Conservation (phyloP, 2,113 vertebrate genomes). For the Semicossyphus pulcher region DNA sequence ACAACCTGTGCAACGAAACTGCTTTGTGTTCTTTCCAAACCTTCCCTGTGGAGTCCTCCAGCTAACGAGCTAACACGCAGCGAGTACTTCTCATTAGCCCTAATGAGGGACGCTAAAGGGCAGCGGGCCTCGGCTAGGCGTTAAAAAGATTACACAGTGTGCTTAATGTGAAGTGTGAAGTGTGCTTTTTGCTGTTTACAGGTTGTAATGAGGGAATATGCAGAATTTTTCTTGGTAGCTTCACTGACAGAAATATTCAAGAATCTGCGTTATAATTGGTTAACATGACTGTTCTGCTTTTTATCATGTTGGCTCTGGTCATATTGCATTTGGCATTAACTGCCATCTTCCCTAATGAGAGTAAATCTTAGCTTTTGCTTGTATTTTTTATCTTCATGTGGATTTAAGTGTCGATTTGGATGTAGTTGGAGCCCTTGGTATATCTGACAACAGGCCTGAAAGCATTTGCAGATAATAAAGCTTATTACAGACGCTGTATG, state of each 20-base stretch:
- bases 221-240: not conserved
- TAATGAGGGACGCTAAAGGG: slow-evolving; percentile 34
- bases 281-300: not conserved
- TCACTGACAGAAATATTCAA: not conserved
- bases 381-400: too few relatives aligned
- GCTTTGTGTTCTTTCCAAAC: not conserved
- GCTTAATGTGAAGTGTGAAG: not conserved
- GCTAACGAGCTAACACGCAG: slow-evolving; percentile 33
- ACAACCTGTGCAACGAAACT: slow-evolving; percentile 1
- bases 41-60: slow-evolving; percentile 21
- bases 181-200: not conserved
- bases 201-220: not conserved
- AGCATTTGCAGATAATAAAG: too few relatives aligned
- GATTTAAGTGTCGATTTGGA: too few relatives aligned
- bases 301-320: not conserved
- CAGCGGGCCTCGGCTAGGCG: not conserved
- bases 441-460: too few relatives aligned
- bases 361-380: too few relatives aligned
- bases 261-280: not conserved
- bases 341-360: too few relatives aligned
- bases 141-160: not conserved
- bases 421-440: too few relatives aligned
- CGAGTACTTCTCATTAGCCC: slow-evolving; percentile 18
- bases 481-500: too few relatives aligned
- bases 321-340: too few relatives aligned